These are phyloP conservation scores for Sminthopsis crassicaudata DNA, from an alignment of 2,113 vertebrate species.

Conservation along the genomic window DNA sequence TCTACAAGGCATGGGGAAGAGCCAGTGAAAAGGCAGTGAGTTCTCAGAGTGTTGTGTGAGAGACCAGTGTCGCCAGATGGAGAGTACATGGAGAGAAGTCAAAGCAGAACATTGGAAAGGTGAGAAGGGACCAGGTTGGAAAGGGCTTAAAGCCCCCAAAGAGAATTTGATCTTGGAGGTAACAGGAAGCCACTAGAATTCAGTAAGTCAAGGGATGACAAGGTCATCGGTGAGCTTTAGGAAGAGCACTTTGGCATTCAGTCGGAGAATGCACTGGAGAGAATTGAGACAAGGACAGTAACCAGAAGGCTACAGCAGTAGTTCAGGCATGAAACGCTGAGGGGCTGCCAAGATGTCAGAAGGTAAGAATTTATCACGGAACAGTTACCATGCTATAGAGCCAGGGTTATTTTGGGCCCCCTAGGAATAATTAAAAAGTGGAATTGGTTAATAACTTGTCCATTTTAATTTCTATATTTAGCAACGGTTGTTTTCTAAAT, in stretches of 20 bases:
- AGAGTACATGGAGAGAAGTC: neutral
- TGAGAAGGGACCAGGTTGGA: neutral
- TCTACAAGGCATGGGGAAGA: neutral
- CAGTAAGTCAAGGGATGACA: neutral
- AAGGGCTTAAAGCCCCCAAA: neutral
- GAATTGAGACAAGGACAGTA: neutral
- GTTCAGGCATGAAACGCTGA: neutral
- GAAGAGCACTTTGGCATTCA: neutral
- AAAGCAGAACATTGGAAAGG: neutral
- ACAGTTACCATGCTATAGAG: neutral
- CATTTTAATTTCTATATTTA: neutral
- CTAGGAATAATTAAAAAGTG: neutral
- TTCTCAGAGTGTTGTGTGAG: neutral
- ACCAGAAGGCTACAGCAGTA: neutral
- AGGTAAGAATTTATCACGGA: neutral
- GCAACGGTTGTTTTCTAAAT: neutral
- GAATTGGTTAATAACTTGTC: neutral
- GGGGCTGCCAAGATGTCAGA: neutral
- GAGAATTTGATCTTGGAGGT: neutral
- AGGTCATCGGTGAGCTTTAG: neutral
- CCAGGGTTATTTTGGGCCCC: neutral
- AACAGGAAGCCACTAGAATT: neutral
- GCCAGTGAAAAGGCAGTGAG: neutral
- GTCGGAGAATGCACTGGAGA: neutral
- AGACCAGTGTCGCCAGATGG: neutral